Evolutionary conservation across 2,797 vertebrate species (phyloP).

Genomic region (Borostomias antarcticus): DNA sequence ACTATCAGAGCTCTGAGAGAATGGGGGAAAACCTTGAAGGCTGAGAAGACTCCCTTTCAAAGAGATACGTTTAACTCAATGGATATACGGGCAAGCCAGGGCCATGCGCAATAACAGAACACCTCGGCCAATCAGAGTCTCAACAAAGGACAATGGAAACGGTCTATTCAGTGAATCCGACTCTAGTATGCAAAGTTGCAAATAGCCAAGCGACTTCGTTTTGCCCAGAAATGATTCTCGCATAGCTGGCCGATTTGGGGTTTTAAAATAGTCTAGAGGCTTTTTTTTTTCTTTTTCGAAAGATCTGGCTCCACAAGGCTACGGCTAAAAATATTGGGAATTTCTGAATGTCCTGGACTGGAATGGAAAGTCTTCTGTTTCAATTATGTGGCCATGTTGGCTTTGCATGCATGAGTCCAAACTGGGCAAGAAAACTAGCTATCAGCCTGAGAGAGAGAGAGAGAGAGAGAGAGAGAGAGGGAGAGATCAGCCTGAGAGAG

Average conservation of each 20-base stretch:
- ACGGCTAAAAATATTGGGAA: neutral
- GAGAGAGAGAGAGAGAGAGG: neutral
- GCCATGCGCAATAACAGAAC: too few species aligned
- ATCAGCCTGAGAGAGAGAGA: neutral
- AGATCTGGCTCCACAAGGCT: neutral
- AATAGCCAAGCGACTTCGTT: neutral
- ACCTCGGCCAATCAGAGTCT: too few species aligned
- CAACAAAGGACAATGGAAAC: neutral
- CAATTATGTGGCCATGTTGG: neutral
- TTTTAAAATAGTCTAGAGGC: neutral
- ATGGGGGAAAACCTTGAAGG: neutral
- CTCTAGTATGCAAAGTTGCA: neutral
- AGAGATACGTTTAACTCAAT: neutral
- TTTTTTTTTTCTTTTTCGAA: neutral
- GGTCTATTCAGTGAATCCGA: neutral
- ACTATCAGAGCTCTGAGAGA: neutral
- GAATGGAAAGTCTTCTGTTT: neutral
- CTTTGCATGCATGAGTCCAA: neutral
- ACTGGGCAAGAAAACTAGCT: neutral
- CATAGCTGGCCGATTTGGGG: neutral
- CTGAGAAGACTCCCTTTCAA: neutral
- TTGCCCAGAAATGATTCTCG: slow-evolving; percentile 14
- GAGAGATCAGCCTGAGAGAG: neutral
- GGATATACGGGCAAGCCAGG: too few species aligned
- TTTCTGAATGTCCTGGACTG: neutral